Percentiles rank a stretch among this genome's conserved stretches.
These are phyloP conservation scores for Troides helena DNA, from an alignment of 2,888 invertebrate species.

Conservation along the genomic window DNA sequence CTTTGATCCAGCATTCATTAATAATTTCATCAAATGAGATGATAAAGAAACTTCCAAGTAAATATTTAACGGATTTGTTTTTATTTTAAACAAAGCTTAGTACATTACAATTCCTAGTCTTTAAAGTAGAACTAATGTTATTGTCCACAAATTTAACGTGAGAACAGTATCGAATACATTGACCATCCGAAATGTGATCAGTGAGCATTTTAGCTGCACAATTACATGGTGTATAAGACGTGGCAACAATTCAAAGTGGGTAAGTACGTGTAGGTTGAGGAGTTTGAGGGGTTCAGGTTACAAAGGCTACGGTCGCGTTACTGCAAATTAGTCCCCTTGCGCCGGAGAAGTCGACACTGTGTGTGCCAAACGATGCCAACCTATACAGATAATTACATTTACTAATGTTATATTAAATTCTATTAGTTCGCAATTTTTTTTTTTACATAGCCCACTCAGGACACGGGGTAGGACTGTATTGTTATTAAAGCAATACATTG, in stretches of 20 bases:
- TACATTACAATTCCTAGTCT: no score
- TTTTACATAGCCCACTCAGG: background rate
- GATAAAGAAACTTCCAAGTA: background rate
- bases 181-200: background rate
- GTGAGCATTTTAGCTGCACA: constrained; percentile 9
- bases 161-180: background rate
- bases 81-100: no score
- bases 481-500: background rate
- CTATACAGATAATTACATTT: constrained; percentile 8
- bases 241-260: constrained; percentile 15
- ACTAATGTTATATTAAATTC: background rate
- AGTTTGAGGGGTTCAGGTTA: constrained; percentile 33
- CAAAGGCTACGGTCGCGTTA: constrained; percentile 42
- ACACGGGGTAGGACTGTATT: background rate
- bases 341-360: constrained; percentile 41
- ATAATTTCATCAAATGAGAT: background rate
- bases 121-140: no score
- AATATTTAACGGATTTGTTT: no score
- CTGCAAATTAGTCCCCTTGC: constrained; percentile 53
- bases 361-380: constrained; percentile 7
- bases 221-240: background rate
- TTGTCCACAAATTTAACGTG: no score
- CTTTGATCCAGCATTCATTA: background rate
- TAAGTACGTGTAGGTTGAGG: constrained; percentile 26
- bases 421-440: background rate